These are phyloP conservation scores for Hippocampus abdominalis DNA, from an alignment of 2,113 vertebrate species.

Conservation along the genomic window DNA sequence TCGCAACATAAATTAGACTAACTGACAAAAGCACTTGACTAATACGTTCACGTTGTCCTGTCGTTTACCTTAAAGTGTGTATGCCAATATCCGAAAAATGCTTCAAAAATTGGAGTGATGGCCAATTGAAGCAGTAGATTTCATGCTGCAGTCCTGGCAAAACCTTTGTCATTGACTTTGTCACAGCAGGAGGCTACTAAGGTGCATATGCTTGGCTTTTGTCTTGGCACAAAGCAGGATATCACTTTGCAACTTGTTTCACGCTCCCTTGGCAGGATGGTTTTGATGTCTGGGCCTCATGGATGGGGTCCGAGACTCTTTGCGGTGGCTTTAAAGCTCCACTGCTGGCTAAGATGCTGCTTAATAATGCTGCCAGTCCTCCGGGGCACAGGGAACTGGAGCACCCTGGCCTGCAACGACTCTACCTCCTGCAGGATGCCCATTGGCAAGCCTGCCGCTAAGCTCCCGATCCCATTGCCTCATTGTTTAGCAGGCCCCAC, in stretches of 20 bases:
- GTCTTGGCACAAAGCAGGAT: slow-evolving; percentile 44
- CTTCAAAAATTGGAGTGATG: background rate
- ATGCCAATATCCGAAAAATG: background rate
- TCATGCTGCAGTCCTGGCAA: background rate
- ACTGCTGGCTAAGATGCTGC: slow-evolving; percentile 53
- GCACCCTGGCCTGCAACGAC: slow-evolving; percentile 66
- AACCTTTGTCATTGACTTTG: slow-evolving; percentile 22
- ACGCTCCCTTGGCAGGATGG: slow-evolving; percentile 61
- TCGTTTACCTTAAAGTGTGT: background rate
- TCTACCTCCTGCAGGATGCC: slow-evolving; percentile 68
- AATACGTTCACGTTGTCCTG: slow-evolving; percentile 32
- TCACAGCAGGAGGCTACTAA: slow-evolving; percentile 38
- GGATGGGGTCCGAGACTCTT: slow-evolving; percentile 51
- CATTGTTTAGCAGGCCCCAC: slow-evolving; percentile 72
- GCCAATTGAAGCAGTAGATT: background rate
- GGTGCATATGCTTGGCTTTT: slow-evolving; percentile 47
- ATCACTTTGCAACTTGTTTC: slow-evolving; percentile 70
- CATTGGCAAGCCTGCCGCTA: slow-evolving; percentile 70
- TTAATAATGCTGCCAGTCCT: slow-evolving; percentile 75
- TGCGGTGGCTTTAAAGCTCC: slow-evolving; percentile 53
- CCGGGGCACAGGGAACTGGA: slow-evolving; percentile 72
- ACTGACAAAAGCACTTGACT: slow-evolving; percentile 53
- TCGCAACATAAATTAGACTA: slow-evolving; percentile 61
- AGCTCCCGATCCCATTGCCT: slow-evolving; percentile 69
- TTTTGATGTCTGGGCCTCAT: slow-evolving; percentile 52